Conservation (phyloP, 2,888 invertebrate species). For the Apeira syringaria region DNA sequence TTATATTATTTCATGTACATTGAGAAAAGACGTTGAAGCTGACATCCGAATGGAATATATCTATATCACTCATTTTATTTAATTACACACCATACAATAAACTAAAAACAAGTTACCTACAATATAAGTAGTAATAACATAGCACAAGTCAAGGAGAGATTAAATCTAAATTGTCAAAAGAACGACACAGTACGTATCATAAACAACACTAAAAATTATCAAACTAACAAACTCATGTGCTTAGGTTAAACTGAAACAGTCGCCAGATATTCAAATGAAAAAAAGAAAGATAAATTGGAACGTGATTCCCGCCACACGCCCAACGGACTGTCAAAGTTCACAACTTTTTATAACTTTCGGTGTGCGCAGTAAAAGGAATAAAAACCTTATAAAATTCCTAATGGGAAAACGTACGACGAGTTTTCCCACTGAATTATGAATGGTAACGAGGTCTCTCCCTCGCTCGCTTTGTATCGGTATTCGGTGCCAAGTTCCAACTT, state of each 20-base stretch:
- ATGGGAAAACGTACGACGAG: conserved; percentile 81
- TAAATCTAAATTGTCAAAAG: neutral
- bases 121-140: too few species aligned
- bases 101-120: too few species aligned
- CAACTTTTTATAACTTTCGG: conserved; percentile 50
- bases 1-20: too few species aligned
- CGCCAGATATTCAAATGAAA: conserved; percentile 16
- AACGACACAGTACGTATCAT: too few species aligned
- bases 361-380: conserved; percentile 58
- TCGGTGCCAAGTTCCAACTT: conserved; percentile 57
- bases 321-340: conserved; percentile 25
- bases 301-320: conserved; percentile 29
- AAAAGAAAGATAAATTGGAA: conserved; percentile 14
- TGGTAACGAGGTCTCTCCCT: conserved; percentile 73
- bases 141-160: too few species aligned
- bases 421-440: conserved; percentile 80
- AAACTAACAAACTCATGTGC: conserved; percentile 6
- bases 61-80: too few species aligned
- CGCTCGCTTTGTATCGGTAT: conserved; percentile 28
- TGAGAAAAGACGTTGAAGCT: too few species aligned
- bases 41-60: too few species aligned
- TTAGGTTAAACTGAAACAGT: neutral
- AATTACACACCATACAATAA: too few species aligned
- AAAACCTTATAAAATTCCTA: conserved; percentile 82
- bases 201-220: neutral